Percentiles rank a stretch among this genome's conserved stretches.
Evolutionary conservation across 2,888 invertebrate genomes (phyloP).

Genomic region (Leptarthrus brevirostris): DNA sequence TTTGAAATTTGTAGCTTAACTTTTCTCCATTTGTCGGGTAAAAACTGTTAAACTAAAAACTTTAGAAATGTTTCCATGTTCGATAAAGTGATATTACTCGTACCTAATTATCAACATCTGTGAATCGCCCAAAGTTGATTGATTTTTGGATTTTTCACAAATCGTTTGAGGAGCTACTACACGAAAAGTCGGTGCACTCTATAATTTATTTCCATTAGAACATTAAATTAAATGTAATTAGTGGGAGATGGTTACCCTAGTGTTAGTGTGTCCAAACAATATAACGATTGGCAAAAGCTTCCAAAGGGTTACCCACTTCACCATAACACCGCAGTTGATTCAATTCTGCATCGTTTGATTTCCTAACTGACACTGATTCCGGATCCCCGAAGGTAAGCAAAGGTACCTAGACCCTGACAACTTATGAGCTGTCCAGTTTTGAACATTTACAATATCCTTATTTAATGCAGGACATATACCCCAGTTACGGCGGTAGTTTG

Average conservation of each 20-base stretch:
- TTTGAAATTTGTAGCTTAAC: conserved; percentile 26
- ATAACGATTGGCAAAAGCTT: background rate
- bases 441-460: too few relatives aligned
- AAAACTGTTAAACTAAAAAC: conserved; percentile 2
- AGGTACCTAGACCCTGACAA: too few relatives aligned
- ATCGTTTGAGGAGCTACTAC: conserved; percentile 27
- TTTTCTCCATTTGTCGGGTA: conserved; percentile 17
- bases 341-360: conserved; percentile 15
- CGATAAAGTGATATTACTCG: too few relatives aligned
- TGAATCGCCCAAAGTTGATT: background rate
- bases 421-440: background rate
- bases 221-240: too few relatives aligned
- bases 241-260: background rate
- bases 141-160: conserved; percentile 1
- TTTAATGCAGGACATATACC: too few relatives aligned
- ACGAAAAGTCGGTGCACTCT: conserved; percentile 16
- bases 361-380: background rate
- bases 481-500: too few relatives aligned
- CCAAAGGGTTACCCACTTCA: background rate
- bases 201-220: background rate
- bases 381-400: too few relatives aligned
- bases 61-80: too few relatives aligned
- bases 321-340: conserved; percentile 1
- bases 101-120: conserved; percentile 14
- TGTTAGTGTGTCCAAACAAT: background rate